These are phyloP conservation scores for Stramonita haemastoma DNA, from an alignment of 2,888 invertebrate species.

Conservation along the genomic window DNA sequence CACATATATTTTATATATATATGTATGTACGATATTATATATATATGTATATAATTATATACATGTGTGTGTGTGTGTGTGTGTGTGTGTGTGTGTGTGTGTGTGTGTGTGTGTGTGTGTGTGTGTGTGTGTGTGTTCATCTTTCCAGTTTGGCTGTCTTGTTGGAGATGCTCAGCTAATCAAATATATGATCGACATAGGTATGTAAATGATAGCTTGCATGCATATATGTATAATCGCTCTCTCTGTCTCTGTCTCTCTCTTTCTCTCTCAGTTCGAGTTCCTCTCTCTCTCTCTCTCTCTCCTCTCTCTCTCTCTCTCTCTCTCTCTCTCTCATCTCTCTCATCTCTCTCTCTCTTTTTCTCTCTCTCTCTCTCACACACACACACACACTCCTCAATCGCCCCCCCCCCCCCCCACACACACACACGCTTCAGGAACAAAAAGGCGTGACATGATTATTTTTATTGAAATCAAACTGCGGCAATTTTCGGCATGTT, in stretches of 20 bases:
- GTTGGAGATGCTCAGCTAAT: constrained; percentile 58
- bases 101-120: neutral
- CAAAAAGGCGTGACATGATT: no score
- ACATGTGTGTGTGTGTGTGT: neutral
- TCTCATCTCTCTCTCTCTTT: neutral
- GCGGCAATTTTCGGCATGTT: no score
- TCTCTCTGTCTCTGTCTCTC: neutral
- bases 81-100: neutral
- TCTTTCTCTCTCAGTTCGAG: neutral
- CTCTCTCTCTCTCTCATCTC: neutral
- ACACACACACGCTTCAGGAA: no score
- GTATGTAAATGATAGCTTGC: constrained; percentile 42
- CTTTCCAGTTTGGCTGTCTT: constrained; percentile 61
- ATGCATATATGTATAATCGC: neutral
- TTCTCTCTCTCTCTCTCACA: neutral
- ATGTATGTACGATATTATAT: no score
- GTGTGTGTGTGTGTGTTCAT: constrained; percentile 6
- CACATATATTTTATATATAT: no score
- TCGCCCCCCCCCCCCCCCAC: no score
- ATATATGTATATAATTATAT: no score
- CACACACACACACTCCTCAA: no score
- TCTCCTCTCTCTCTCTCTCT: neutral
- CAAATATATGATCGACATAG: constrained; percentile 57
- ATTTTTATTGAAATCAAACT: no score
- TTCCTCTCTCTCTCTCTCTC: neutral